Base-by-base conservation (phyloP, 2,888 invertebrate species). In the Nyleta sp. region DNA sequence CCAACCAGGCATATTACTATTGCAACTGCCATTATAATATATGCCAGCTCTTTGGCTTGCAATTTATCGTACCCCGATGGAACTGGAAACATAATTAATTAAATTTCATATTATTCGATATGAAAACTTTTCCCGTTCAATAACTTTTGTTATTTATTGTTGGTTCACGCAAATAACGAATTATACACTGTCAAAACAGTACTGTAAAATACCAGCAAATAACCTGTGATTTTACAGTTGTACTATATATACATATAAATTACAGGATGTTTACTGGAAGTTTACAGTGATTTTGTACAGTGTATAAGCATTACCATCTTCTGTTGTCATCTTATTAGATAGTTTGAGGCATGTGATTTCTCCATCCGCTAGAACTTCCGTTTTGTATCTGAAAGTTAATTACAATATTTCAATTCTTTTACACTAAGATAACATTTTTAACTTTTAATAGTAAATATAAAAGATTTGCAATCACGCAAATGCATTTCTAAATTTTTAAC, bases 71-170 rank as follows among this genome's bases (percentile, higher is more conserved):
- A 38, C 24, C 67, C 68, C 1, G 78, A 68, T 35, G 67, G 65
- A n/a, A 71, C 77, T 77, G 55, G 33, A 67, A 75, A 70, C n/a
- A n/a, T n/a, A 48, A 57, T 48, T 50, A 50, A 70, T 73, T 64
- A 42, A 62, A 40, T 72, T 55, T 38, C 24, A 17, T 24, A 22
- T 42, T 31, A 33, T 50, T 55, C 15, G 13, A 57, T 28, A 24
- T 31, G 10, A 22, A 52, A 71, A 50, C 50, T 28, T 50, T 55
- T 38, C 13, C 7, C 2, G n/a, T 28, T 28, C 28, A 7, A 28
- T 7, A 20, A 52, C n/a, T n/a, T n/a, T n/a, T n/a, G n/a, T n/a
- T n/a, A 53, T 53, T 42, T 65, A 53, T 42, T 11, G 15, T 33
- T 18, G 62, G 4, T 62, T 17, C 11, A 17, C 4, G 28, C 18